phyloP scores from a whole-genome alignment of 2,113 vertebrate species.

The Columba janthina region DNA sequence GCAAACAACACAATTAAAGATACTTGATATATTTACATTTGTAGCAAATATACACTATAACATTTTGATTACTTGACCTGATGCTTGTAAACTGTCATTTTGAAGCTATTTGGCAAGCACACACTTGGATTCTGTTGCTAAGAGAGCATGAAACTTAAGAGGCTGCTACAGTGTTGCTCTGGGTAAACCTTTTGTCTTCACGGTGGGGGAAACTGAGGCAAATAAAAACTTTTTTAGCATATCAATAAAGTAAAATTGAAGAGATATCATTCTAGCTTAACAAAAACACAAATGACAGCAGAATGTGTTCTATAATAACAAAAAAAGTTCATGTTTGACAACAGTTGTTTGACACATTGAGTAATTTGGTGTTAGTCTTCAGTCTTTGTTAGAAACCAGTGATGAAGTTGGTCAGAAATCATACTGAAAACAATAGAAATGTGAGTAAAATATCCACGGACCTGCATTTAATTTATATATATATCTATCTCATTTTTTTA shows the following conservation, averaged over 20 bases:
- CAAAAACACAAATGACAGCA: neutral
- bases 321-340: neutral
- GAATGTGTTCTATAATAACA: neutral
- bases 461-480: neutral
- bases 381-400: neutral
- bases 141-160: conserved; percentile 1
- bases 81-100: conserved; percentile 71
- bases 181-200: neutral
- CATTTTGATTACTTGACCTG: conserved; percentile 64
- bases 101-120: conserved; percentile 42
- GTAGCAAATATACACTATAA: conserved; percentile 35
- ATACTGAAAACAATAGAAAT: neutral
- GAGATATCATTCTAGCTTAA: neutral
- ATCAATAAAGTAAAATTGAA: neutral
- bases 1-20: conserved; percentile 67
- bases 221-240: neutral
- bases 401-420: neutral
- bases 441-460: neutral
- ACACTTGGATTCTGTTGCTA: neutral
- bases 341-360: neutral
- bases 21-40: conserved; percentile 71
- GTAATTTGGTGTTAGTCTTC: neutral
- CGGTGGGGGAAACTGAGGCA: neutral
- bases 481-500: too few species aligned
- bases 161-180: neutral